Base-by-base conservation (phyloP, 2,888 invertebrate species). In the Phyllotreta striolata region DNA sequence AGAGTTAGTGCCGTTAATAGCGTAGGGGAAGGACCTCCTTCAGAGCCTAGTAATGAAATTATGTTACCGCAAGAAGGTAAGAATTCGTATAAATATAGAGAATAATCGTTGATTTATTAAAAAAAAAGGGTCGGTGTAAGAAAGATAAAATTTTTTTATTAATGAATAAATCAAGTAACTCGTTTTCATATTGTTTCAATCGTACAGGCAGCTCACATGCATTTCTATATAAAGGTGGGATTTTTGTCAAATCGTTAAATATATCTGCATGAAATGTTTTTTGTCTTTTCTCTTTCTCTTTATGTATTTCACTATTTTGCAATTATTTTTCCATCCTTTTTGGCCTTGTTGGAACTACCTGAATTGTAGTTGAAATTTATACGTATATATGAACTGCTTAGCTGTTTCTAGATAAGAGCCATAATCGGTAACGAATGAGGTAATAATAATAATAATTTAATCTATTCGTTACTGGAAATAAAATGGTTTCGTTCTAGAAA, bases 51-150 rank as follows among this genome's bases (percentile, higher is more conserved):
- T 70, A 94, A 94, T 76, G 87, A 92, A 57, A 88, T 99, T 58
- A 91, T 92, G 73, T 85, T 99, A 72, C 98, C 98, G 0, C 97
- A 98, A 85, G 96, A 98, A 89, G 95, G 96, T 96, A 86, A 85
- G 87, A 81, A 55, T 61, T 40, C 35, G n/a, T n/a, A n/a, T n/a
- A n/a, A n/a, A n/a, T n/a, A n/a, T n/a, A n/a, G n/a, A n/a, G n/a
- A n/a, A 24, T 41, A 41, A 1, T 13, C 10, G 57, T 1, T 57
- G 14, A 35, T 57, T 8, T 41, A 43, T 7, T 37, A 6, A 35
- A 41, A 41, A 41, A 41, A 41, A 41, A 41, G 2, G 3, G 10
- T 41, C 12, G 14, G 1, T 44, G 1, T 44, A 44, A n/a, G 44
- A 6, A 44, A 9, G 7, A 7, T 44, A 9, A 44, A 6, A 12